These are phyloP conservation scores for Apistogramma diplotaenia DNA, from an alignment of 2,113 vertebrate species.

Conservation along the genomic window DNA sequence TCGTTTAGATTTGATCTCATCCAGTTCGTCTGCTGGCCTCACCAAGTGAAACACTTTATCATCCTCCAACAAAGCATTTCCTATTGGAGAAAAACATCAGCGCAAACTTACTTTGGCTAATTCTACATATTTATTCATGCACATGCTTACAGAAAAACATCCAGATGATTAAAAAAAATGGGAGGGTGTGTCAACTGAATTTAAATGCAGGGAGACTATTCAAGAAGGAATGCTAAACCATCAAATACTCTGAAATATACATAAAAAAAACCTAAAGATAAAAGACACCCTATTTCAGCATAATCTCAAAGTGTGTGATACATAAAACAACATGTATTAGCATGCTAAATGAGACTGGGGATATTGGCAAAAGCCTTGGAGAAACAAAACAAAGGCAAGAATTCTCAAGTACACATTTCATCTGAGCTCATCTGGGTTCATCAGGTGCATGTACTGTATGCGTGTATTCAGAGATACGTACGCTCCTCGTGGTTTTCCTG, in stretches of 20 bases:
- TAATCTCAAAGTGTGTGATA: conserved; percentile 24
- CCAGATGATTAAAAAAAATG: conserved; percentile 8
- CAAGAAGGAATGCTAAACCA: conserved; percentile 33
- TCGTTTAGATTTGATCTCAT: conserved; percentile 93
- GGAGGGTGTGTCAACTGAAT: conserved; percentile 24
- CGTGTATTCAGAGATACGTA: conserved; percentile 69
- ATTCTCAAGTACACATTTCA: conserved; percentile 9
- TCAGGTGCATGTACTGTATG: background rate
- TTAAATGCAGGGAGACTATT: conserved; percentile 6
- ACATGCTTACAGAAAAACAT: conserved; percentile 22
- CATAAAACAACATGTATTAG: conserved; percentile 59
- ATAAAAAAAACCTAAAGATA: conserved; percentile 35
- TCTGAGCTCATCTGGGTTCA: background rate
- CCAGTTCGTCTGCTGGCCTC: conserved; percentile 89
- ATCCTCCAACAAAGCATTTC: conserved; percentile 93
- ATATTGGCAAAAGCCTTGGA: conserved; percentile 30
- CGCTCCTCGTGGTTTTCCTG: conserved; percentile 94
- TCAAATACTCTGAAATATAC: conserved; percentile 26
- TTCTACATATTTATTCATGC: conserved; percentile 20
- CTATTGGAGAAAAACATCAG: conserved; percentile 58
- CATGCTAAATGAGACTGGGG: conserved; percentile 56
- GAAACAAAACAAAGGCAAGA: conserved; percentile 18
- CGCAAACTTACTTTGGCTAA: background rate
- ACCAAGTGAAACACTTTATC: conserved; percentile 97
- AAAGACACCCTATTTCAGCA: conserved; percentile 38